Evolutionary conservation across 2,888 invertebrate species (phyloP).

Genomic region (Tortricodes alternella): DNA sequence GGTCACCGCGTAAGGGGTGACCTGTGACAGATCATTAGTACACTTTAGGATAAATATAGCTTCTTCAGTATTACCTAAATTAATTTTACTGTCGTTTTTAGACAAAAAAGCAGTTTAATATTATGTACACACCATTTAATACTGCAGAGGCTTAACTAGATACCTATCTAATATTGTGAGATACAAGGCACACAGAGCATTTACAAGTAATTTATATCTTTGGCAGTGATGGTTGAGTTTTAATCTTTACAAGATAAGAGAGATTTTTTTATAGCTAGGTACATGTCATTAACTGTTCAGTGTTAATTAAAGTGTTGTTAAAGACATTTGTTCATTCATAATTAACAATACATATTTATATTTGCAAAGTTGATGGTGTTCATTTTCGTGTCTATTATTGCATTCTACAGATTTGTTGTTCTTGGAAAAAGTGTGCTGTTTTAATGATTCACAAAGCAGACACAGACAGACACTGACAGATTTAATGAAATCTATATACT

Average conservation of each 20-base stretch:
- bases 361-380: too few relatives aligned
- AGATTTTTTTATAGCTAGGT: neutral
- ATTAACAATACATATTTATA: neutral
- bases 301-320: slow-evolving; percentile 1
- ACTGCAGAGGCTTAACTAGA: slow-evolving; percentile 18
- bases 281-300: slow-evolving; percentile 1
- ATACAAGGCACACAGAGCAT: neutral
- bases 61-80: neutral
- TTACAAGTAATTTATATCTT: slow-evolving; percentile 5
- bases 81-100: neutral
- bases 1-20: too few relatives aligned
- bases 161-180: slow-evolving; percentile 7
- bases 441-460: too few relatives aligned
- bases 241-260: neutral
- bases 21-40: too few relatives aligned
- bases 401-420: too few relatives aligned
- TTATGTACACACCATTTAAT: neutral
- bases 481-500: too few relatives aligned
- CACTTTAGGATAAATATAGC: too few relatives aligned
- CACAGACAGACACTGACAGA: too few relatives aligned
- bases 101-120: neutral
- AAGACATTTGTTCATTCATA: slow-evolving; percentile 6
- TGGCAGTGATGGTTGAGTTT: slow-evolving; percentile 3
- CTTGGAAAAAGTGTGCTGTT: too few relatives aligned
- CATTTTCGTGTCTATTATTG: too few relatives aligned